Base-by-base conservation (phyloP, 2,888 invertebrate genomes). In the Yponomeuta evonymella region DNA sequence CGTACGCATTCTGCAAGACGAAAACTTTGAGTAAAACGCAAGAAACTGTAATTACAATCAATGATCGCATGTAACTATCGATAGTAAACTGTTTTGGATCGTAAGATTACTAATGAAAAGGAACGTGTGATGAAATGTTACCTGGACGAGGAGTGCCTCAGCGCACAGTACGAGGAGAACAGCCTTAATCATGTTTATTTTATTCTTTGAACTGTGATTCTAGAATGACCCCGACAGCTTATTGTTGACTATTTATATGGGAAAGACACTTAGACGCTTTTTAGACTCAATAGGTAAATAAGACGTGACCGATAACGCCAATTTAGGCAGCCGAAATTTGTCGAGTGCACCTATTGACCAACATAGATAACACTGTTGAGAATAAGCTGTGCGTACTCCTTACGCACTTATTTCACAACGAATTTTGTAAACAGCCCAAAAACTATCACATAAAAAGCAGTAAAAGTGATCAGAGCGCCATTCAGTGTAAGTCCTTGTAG, bases 181-280 rank as follows among this genome's bases (percentile, higher is more conserved):
- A 8, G 10, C 11, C 33, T 65, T 65, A 2, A 11, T 12, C 65
- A 65, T 65, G 29, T 65, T 33, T 30, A 65, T 15, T 65, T 43
- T 30, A 65, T 65, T 65, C 65, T 65, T 65, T 8, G 65, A 65
- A 65, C 12, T 12, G 33, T 65, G 30, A 65, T 30, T 65, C 29
- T 11, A 65, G 65, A 65, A 65, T 65, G 65, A 65, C 65, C 6
- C 29, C 30, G n/a, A 11, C 10, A 5, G 30, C 65, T 11, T 29
- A 15, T 30, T 12, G 33, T 65, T 33, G 12, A 29, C 65, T 65
- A 65, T 65, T 65, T 65, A 65, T 65, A 65, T 33, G 11, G 30
- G 3, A 65, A 15, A 65, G 9, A 29, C 29, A 58, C 15, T 58
- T 58, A 58, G 51, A 10, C 15, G 51, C 12, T 8, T 8, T 43